Conservation (phyloP, 2,888 invertebrate species). For the Tipula helvola region DNA sequence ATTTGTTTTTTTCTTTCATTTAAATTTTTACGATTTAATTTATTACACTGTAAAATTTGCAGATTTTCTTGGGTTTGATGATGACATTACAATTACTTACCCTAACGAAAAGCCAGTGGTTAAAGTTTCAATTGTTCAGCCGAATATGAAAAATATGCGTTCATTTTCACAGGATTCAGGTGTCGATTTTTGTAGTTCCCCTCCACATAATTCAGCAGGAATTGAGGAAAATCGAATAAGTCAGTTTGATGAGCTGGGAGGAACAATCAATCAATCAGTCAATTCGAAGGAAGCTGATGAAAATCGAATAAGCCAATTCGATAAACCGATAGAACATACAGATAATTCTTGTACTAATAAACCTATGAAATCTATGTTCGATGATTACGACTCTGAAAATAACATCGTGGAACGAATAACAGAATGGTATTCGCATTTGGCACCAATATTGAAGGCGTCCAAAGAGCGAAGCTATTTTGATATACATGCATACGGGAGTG, state of each 20-base stretch:
- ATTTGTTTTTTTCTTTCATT: not conserved
- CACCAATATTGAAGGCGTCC: not conserved
- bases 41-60: not conserved
- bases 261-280: not conserved
- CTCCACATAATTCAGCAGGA: not conserved
- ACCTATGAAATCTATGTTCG: not conserved
- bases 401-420: not conserved
- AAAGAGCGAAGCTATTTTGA: conserved; percentile 7
- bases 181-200: not conserved
- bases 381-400: not conserved
- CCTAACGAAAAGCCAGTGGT: not conserved
- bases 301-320: not conserved
- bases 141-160: not conserved
- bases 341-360: not conserved
- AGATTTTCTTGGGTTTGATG: not conserved
- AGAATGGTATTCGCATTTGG: conserved; percentile 7
- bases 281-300: not conserved
- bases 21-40: not conserved
- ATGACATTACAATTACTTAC: not conserved
- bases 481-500: not conserved
- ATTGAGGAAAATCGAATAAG: not conserved
- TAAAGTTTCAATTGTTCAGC: not conserved
- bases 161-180: conserved; percentile 8
- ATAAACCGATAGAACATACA: not conserved
- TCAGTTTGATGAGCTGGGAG: not conserved